These are phyloP conservation scores for Neuroterus valhalla DNA, from an alignment of 1,140 invertebrate genomes.

Conservation along the genomic window DNA sequence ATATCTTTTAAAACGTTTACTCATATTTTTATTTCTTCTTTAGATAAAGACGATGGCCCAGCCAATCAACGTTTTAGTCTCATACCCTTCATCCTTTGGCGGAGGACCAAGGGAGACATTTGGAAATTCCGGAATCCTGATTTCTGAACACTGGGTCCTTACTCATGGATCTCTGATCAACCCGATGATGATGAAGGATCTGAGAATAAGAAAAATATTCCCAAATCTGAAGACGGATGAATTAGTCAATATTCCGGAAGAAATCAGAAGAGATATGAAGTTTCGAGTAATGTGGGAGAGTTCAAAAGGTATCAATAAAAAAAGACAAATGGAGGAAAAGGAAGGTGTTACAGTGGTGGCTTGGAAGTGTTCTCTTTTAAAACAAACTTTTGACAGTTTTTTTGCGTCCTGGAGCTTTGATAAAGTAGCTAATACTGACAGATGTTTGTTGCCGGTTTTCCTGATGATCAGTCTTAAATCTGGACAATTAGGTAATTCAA, in stretches of 20 bases:
- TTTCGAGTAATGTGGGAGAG: constrained; percentile 48
- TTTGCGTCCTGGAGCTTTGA: constrained; percentile 75
- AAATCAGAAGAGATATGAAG: constrained; percentile 36
- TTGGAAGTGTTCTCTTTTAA: constrained; percentile 76
- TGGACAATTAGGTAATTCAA: constrained; percentile 21
- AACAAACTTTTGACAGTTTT: constrained; percentile 71
- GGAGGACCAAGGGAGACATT: constrained; percentile 19
- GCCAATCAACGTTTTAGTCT: constrained; percentile 53
- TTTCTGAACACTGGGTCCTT: constrained; percentile 74
- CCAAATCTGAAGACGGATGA: constrained; percentile 43
- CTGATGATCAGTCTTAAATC: constrained; percentile 71
- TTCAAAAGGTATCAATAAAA: constrained; percentile 37
- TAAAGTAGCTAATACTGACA: constrained; percentile 66
- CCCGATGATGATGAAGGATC: constrained; percentile 42
- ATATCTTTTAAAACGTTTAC: too few relatives aligned
- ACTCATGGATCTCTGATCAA: constrained; percentile 75
- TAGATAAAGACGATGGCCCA: constrained; percentile 41
- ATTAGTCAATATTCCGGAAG: constrained; percentile 39
- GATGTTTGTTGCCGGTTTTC: constrained; percentile 72
- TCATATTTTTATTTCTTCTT: background rate
- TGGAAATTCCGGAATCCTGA: constrained; percentile 74
- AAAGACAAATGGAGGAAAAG: constrained; percentile 33
- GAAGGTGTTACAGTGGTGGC: constrained; percentile 38
- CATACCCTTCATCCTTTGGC: constrained; percentile 33
- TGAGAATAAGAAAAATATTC: constrained; percentile 36